phyloP scores from a whole-genome alignment of 2,888 invertebrate species.

The Nesidiocoris tenuis region DNA sequence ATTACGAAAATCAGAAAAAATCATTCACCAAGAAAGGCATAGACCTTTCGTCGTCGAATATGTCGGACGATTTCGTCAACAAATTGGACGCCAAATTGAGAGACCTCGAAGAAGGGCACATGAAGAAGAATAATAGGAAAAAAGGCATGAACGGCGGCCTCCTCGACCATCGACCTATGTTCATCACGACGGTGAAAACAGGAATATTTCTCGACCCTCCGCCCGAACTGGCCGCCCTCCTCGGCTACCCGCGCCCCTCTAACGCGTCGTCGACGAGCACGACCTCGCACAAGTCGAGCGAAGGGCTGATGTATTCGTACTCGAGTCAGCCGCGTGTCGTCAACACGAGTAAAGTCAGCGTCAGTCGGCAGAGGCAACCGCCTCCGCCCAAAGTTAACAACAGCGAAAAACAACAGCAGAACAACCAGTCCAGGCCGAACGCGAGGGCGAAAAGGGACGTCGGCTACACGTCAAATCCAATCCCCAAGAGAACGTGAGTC shows the following conservation, averaged over 20 bases:
- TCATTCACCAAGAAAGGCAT: conserved; percentile 24
- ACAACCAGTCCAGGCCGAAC: conserved; percentile 35
- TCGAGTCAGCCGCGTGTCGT: conserved; percentile 53
- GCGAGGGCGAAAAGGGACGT: conserved; percentile 40
- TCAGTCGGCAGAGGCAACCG: conserved; percentile 31
- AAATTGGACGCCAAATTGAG: conserved; percentile 68
- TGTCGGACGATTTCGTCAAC: conserved; percentile 54
- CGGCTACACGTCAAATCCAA: conserved; percentile 14
- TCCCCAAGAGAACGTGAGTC: conserved; percentile 38
- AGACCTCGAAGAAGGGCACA: conserved; percentile 61
- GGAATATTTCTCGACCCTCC: conserved; percentile 79
- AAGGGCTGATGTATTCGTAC: conserved; percentile 52
- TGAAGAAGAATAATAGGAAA: conserved; percentile 50
- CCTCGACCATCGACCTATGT: conserved; percentile 56
- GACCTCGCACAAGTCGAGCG: conserved; percentile 53
- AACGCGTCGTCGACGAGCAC: conserved; percentile 50
- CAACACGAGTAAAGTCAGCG: conserved; percentile 48
- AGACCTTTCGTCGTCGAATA: conserved; percentile 22
- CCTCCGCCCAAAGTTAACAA: conserved; percentile 44
- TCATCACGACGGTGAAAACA: conserved; percentile 77
- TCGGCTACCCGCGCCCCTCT: conserved; percentile 60
- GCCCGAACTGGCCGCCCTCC: conserved; percentile 66
- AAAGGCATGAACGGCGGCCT: conserved; percentile 47
- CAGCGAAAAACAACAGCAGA: conserved; percentile 28
- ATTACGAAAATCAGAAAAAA: conserved; percentile 17